Evolutionary conservation across 2,888 invertebrate species (phyloP), one percentile per base, ranked within the genome.

Genomic region (Plemyria rubiginata): DNA sequence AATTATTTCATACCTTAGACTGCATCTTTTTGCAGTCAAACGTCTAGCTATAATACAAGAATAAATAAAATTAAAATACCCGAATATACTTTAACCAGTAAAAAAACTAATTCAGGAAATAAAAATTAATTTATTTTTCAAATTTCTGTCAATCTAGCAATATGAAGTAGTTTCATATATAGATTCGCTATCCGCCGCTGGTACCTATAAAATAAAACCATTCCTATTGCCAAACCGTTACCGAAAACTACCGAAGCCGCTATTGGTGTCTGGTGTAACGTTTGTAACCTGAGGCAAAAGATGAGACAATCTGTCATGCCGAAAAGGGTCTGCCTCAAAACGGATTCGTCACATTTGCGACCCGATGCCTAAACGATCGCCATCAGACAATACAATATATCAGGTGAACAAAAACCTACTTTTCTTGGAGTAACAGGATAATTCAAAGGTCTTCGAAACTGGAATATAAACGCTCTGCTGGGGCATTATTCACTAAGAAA

Each of bases 271-370:
- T 36, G 9, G 36, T 38, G 11, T 11, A 9, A 38, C 36, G 3
- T 3, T 49, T 53, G 62, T 58, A 50, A 62, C 54, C 12, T 12
- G 52, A 62, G 32, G 29, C 51, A 40, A 52, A 49, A 36, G 45
- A 16, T 16, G 8, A 11, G 54, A 40, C 50, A 41, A 62, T 58
- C 54, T 57, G 38, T 62, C 57, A 58, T 22, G 49, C 50, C 22
- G 36, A 58, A 58, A 54, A 62, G 45, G 54, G 62, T 54, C 51
- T 6, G 7, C 28, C 11, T 48, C n/a, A 8, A n/a, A 5, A 13
- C 12, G 48, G n/a, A 43, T 15, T 43, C 6, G 45, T 15, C 16
- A 16, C 9, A 45, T 45, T 15, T 22, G 48, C n/a, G 6, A 40
- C 46, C 36, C 29, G 52, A 53, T 50, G 32, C 13, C 29, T 5